Conservation (phyloP, 2,888 invertebrate species). For the Pammene aurita region DNA sequence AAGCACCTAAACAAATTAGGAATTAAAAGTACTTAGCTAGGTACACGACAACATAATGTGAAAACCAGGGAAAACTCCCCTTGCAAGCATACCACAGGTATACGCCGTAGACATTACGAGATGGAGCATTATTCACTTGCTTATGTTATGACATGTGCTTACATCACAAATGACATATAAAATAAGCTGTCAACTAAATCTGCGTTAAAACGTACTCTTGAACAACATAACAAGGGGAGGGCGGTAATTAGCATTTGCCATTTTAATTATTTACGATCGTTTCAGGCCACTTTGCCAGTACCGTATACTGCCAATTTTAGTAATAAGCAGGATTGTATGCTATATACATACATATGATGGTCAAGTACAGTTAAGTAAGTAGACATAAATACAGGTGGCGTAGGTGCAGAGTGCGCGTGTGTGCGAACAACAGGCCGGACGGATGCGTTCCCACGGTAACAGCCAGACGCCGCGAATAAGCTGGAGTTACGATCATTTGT, state of each 20-base stretch:
- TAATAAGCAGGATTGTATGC: constrained; percentile 44
- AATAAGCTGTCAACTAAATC: constrained; percentile 7
- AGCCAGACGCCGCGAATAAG: constrained; percentile 57
- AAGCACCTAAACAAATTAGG: no score
- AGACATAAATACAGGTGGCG: constrained; percentile 40
- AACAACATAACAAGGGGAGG: background rate
- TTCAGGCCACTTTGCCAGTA: constrained; percentile 26
- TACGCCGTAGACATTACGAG: no score
- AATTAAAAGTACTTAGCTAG: no score
- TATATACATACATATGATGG: constrained; percentile 40
- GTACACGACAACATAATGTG: constrained; percentile 18
- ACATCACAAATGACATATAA: background rate
- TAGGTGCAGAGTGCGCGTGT: constrained; percentile 43
- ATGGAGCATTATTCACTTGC: constrained; percentile 1
- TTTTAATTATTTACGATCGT: constrained; percentile 15
- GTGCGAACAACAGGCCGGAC: constrained; percentile 53
- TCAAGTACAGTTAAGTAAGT: constrained; percentile 42
- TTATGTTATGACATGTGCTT: no score
- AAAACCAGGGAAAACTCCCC: constrained; percentile 48
- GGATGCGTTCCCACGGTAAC: constrained; percentile 73
- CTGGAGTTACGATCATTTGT: constrained; percentile 66
- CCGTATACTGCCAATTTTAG: constrained; percentile 25
- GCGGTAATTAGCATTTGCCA: constrained; percentile 18
- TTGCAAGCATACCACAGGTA: constrained; percentile 41
- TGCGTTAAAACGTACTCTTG: constrained; percentile 1